These are phyloP conservation scores for Cabera pusaria DNA, from an alignment of 2,888 invertebrate genomes.

Conservation along the genomic window DNA sequence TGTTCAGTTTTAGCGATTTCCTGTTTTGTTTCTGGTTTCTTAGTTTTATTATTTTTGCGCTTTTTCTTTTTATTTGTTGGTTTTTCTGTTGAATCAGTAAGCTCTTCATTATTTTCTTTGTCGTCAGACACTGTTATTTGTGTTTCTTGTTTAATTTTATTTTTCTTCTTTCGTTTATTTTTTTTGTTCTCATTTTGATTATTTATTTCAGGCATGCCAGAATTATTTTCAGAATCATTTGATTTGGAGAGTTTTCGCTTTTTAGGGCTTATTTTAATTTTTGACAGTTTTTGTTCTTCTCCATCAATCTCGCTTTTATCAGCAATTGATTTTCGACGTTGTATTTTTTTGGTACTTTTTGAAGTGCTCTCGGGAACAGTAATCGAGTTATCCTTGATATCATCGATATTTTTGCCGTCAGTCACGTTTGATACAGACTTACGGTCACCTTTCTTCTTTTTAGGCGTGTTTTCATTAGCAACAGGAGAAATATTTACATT, in stretches of 20 bases:
- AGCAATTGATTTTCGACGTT: slow-evolving; percentile 29
- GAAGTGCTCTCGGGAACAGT: neutral
- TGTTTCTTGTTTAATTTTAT: slow-evolving; percentile 29
- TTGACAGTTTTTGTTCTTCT: slow-evolving; percentile 7
- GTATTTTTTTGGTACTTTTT: slow-evolving; percentile 15
- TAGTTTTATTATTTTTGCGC: slow-evolving; percentile 12
- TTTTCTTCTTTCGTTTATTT: slow-evolving; percentile 30
- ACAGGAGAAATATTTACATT: slow-evolving; percentile 25
- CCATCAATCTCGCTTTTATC: slow-evolving; percentile 16
- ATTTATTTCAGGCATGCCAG: slow-evolving; percentile 23
- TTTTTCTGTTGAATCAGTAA: neutral
- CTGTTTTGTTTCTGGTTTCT: no score
- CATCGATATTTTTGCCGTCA: slow-evolving; percentile 8
- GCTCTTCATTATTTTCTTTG: slow-evolving; percentile 6
- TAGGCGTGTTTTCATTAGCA: slow-evolving; percentile 45
- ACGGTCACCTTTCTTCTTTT: slow-evolving; percentile 51
- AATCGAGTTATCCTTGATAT: slow-evolving; percentile 5
- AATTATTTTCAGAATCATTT: slow-evolving; percentile 7
- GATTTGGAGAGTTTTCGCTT: slow-evolving; percentile 8
- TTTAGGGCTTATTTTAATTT: neutral
- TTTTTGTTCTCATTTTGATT: slow-evolving; percentile 24
- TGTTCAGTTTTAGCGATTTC: slow-evolving; percentile 2
- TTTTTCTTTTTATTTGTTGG: slow-evolving; percentile 12
- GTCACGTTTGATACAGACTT: slow-evolving; percentile 25
- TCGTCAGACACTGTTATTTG: slow-evolving; percentile 8